Evolutionary conservation across 2,888 invertebrate species (phyloP).

Genomic region (Idaea straminata): DNA sequence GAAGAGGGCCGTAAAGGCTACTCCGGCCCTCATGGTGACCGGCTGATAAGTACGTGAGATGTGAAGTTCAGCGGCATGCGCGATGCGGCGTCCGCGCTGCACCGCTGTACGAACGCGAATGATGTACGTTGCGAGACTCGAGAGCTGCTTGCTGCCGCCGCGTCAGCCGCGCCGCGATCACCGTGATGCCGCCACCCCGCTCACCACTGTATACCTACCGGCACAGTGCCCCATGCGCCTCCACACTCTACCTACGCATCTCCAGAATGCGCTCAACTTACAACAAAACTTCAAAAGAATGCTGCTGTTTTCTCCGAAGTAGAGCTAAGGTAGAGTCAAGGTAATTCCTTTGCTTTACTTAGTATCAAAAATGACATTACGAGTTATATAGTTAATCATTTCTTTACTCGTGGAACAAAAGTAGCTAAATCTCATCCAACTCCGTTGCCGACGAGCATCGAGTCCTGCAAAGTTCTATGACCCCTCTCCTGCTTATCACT

Average conservation of each 20-base stretch:
- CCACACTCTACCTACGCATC: neutral
- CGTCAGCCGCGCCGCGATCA: constrained; percentile 2
- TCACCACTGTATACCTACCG: constrained; percentile 4
- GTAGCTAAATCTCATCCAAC: constrained; percentile 24
- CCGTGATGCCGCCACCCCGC: constrained; percentile 4
- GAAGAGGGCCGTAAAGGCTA: constrained; percentile 53
- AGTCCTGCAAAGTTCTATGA: constrained; percentile 70
- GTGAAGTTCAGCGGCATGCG: constrained; percentile 50
- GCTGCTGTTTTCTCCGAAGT: no score
- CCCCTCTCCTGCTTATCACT: constrained; percentile 72
- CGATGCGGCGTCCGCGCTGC: constrained; percentile 63
- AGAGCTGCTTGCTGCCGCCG: constrained; percentile 11
- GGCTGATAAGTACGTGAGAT: constrained; percentile 42
- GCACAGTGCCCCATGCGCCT: constrained; percentile 5
- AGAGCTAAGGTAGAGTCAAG: no score
- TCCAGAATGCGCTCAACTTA: neutral
- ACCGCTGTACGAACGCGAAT: constrained; percentile 66
- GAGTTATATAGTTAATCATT: neutral
- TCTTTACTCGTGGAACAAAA: constrained; percentile 5
- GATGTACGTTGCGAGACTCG: constrained; percentile 27
- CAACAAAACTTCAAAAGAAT: neutral
- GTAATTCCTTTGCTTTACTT: neutral
- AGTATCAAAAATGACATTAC: neutral
- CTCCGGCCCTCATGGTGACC: constrained; percentile 57
- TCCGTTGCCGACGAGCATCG: constrained; percentile 36